Base-by-base conservation (phyloP, 2,797 vertebrate genomes). In the Scomberomorus guttatus region DNA sequence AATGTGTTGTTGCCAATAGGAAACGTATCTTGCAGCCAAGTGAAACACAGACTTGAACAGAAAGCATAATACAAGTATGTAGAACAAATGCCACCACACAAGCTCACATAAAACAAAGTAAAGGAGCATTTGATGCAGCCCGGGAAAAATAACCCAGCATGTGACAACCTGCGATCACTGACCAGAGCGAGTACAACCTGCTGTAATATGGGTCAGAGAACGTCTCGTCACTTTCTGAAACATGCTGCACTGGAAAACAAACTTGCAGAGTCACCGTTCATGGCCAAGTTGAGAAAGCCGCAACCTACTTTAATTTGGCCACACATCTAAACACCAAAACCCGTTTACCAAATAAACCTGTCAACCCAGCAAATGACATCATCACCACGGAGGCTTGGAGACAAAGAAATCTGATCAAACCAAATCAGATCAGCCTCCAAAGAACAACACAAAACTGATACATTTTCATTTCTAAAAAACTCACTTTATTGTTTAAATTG, bases 251-350 rank as follows among this genome's bases (percentile, higher is more conserved):
- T 42, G n/a, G 32, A 63, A 55, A 72, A 50, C 9, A 17, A 58
- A 68, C 1, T 22, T 29, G 48, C 66, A 44, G 42, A 37, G 60
- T 73, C 80, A 72, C 56, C 2, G 60, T 44, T 78, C 58, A 20
- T 5, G 0, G 13, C 3, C 0, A 22, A 34, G 27, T 48, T 7
- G 0, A 24, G 32, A 0, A 22, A 42, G 2, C 63, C 20, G 0
- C 62, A 86, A 77, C 83, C 86, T 86, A 83, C 72, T 88, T 88
- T 58, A 0, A 72, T 77, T 52, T 55, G 54, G 72, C 75, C 72
- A 10, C 54, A 37, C 39, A 46, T 34, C n/a, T 37, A 11, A 72
- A 54, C 20, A 1, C 29, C 29, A 1, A 68, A 60, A 74, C n/a
- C 7, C 52, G 64, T n/a, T 62, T 34, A 52, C 65, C 22, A 20